These are phyloP conservation scores for Chironex yamaguchii DNA, from an alignment of 30 jellyfish, hydroid and myxozoan genomes.

Conservation along the genomic window DNA sequence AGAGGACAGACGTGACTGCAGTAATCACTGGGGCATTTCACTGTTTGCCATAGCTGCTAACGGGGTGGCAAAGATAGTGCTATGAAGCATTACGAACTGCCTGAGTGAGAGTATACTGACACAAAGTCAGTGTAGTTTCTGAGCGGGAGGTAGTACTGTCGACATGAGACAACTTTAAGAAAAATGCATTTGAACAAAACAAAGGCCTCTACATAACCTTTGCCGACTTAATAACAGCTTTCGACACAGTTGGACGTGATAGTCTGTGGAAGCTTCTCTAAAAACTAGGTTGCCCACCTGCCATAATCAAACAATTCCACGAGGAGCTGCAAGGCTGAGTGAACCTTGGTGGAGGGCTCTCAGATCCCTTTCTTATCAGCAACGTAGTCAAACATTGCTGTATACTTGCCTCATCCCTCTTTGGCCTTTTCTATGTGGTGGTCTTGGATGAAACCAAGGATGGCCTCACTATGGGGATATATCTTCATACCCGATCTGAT, in stretches of 20 bases:
- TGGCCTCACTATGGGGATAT: neutral
- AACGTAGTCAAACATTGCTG: neutral
- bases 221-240: slow-evolving; percentile 17
- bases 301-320: neutral
- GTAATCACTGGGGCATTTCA: neutral
- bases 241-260: slow-evolving; percentile 12
- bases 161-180: slow-evolving; percentile 14
- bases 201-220: slow-evolving; percentile 1
- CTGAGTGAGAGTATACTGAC: neutral
- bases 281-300: slow-evolving; percentile 8
- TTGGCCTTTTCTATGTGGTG: neutral
- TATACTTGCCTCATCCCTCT: neutral
- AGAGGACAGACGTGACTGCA: neutral
- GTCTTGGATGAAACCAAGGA: neutral
- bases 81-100: neutral
- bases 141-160: slow-evolving; percentile 11
- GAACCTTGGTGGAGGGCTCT: neutral
- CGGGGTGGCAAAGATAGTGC: neutral
- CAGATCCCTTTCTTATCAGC: neutral
- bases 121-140: slow-evolving; percentile 25
- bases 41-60: neutral
- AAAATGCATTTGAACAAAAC: slow-evolving; percentile 8
- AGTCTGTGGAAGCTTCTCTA: neutral
- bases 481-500: neutral
- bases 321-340: slow-evolving; percentile 3